These are phyloP conservation scores for Pimephales promelas DNA, from an alignment of 2,113 vertebrate genomes.

Conservation along the genomic window DNA sequence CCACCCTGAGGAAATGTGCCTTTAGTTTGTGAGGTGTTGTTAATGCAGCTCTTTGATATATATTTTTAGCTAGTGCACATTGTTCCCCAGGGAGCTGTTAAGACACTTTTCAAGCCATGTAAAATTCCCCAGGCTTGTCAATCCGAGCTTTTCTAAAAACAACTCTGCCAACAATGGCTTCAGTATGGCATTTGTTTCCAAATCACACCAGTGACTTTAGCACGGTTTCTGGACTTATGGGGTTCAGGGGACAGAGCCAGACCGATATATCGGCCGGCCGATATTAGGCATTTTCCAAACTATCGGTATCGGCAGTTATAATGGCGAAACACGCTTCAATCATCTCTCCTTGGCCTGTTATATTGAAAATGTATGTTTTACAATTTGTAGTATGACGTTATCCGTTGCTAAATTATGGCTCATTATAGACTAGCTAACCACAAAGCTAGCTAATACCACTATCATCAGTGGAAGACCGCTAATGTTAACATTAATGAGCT, in stretches of 20 bases:
- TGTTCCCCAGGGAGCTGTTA: conserved; percentile 48
- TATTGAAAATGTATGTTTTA: no score
- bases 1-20: conserved; percentile 24
- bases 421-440: no score
- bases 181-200: conserved; percentile 48
- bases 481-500: no score
- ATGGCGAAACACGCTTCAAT: no score
- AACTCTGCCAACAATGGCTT: conserved; percentile 47
- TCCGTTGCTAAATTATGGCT: no score
- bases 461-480: no score
- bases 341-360: no score
- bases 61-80: conserved; percentile 52
- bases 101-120: conserved; percentile 38
- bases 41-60: conserved; percentile 28
- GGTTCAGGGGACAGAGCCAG: background rate
- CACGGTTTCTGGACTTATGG: conserved; percentile 49
- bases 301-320: no score
- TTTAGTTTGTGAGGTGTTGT: conserved; percentile 46
- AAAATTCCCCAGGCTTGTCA: conserved; percentile 59
- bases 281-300: no score
- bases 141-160: conserved; percentile 51
- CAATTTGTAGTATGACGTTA: no score
- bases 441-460: no score
- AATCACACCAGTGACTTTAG: conserved; percentile 47
- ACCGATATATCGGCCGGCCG: no score